Percentiles rank a stretch among this genome's conserved stretches.
These are phyloP conservation scores for Chirona hameri DNA, from an alignment of 2,888 invertebrate genomes.

Conservation along the genomic window DNA sequence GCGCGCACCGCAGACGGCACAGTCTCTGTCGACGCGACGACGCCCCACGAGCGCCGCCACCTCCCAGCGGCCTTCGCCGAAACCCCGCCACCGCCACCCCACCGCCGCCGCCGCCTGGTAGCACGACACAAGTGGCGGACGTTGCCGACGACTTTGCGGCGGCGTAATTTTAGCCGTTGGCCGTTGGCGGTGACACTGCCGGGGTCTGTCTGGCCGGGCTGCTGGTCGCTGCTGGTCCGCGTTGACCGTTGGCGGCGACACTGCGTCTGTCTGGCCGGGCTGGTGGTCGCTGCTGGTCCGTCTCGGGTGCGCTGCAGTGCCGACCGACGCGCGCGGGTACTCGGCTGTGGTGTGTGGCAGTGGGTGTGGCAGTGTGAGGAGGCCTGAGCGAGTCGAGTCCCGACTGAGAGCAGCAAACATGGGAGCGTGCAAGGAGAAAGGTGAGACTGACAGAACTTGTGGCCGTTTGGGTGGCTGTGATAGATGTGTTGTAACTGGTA, in stretches of 20 bases:
- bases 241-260: background rate
- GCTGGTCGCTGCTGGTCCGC: background rate
- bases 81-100: background rate
- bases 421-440: slow-evolving; percentile 10
- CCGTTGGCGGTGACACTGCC: background rate
- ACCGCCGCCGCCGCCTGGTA: background rate
- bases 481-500: no score
- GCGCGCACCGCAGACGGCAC: no score
- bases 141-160: background rate
- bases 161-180: background rate
- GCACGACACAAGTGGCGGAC: background rate
- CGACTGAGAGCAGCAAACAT: background rate
- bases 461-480: no score
- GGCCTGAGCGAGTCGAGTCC: background rate
- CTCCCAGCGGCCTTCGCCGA: no score
- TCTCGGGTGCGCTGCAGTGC: no score
- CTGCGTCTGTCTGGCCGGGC: no score
- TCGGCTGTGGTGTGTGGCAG: no score
- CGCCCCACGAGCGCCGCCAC: no score
- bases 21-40: no score
- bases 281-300: background rate
- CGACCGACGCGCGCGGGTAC: no score
- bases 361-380: no score
- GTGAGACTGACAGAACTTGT: background rate
- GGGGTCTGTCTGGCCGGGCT: background rate